phyloP scores from a whole-genome alignment of 2,888 invertebrate genomes.

The Calameuta pallipes region DNA sequence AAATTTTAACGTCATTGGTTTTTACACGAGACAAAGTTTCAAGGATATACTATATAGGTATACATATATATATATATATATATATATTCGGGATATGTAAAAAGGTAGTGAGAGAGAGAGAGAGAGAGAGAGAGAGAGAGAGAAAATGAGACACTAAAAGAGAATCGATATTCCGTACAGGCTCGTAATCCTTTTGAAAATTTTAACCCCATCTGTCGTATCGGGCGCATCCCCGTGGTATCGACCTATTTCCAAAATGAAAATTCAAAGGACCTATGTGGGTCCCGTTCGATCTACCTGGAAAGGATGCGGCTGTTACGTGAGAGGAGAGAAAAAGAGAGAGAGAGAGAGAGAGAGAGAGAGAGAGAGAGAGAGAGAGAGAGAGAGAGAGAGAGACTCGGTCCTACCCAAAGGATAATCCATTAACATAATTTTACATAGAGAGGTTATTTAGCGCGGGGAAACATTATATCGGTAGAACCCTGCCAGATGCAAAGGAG shows the following conservation, averaged over 20 bases:
- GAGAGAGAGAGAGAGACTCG: slow-evolving; percentile 12
- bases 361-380: slow-evolving; percentile 1
- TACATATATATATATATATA: background rate
- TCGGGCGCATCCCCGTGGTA: slow-evolving; percentile 46
- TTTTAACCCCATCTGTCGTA: slow-evolving; percentile 66
- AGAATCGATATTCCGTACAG: slow-evolving; percentile 50
- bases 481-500: slow-evolving; percentile 63
- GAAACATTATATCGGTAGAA: slow-evolving; percentile 58
- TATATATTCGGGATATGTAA: background rate
- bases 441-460: slow-evolving; percentile 42
- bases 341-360: background rate
- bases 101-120: background rate
- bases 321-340: background rate
- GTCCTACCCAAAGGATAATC: slow-evolving; percentile 59
- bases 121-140: slow-evolving; percentile 9
- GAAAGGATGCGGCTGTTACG: background rate
- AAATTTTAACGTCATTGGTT: background rate
- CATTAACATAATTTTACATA: slow-evolving; percentile 67
- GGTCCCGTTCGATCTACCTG: slow-evolving; percentile 18
- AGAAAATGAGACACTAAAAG: slow-evolving; percentile 40
- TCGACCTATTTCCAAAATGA: slow-evolving; percentile 53
- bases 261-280: slow-evolving; percentile 40
- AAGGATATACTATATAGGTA: background rate
- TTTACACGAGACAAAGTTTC: background rate
- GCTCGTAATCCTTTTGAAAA: slow-evolving; percentile 64